phyloP scores from a whole-genome alignment of 35 echinoderm and acorn worm genomes.

The Lytechinus variegatus region DNA sequence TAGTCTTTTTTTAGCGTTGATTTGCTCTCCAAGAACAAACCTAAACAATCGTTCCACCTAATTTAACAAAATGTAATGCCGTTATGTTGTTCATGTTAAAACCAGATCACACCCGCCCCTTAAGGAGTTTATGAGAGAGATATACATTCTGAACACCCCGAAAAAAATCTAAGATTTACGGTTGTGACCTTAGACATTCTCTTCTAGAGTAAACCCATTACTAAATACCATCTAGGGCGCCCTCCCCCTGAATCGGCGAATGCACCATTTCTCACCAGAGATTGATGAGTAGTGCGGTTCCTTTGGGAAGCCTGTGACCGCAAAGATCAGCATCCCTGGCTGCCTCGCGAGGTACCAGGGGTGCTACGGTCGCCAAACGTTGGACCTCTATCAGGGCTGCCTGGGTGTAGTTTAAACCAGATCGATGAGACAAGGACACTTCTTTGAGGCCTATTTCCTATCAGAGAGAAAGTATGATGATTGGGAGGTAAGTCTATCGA shows the following conservation, averaged over 20 bases:
- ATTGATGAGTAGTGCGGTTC: conserved; percentile 39
- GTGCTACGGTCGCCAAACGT: conserved; percentile 30
- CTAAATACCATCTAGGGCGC: no score
- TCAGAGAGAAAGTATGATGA: background rate
- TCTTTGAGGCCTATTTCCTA: background rate
- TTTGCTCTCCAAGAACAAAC: no score
- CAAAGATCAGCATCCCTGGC: conserved; percentile 6
- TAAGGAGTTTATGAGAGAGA: no score
- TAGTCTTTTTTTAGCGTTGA: no score
- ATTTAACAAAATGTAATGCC: no score
- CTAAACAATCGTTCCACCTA: no score
- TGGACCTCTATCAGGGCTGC: conserved; percentile 61
- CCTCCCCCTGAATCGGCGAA: background rate
- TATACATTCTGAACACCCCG: no score
- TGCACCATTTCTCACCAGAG: conserved; percentile 45
- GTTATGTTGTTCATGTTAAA: no score
- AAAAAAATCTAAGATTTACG: no score
- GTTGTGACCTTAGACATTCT: no score
- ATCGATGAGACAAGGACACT: conserved; percentile 26
- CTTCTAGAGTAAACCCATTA: no score
- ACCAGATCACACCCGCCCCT: no score
- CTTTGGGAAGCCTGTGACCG: conserved; percentile 52
- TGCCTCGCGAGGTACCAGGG: conserved; percentile 51
- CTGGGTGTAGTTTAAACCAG: conserved; percentile 58
- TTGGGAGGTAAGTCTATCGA: background rate